phyloP scores from a whole-genome alignment of 2,888 invertebrate species.

The Zootermopsis nevadensis region DNA sequence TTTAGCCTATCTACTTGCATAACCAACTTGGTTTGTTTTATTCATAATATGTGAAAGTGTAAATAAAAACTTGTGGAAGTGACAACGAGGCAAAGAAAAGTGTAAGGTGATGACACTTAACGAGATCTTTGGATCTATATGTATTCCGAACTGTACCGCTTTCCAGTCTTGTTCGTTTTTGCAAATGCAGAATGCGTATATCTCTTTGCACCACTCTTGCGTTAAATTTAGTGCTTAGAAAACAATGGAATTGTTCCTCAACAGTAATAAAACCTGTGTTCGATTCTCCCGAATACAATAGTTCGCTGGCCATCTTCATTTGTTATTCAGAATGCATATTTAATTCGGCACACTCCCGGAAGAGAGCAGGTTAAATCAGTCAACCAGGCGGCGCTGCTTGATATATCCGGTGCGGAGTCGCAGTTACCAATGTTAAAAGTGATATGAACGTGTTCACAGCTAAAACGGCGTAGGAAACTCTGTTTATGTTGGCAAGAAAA shows the following conservation, averaged over 20 bases:
- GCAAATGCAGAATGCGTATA: neutral
- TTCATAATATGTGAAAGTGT: too few relatives aligned
- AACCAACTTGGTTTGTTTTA: too few relatives aligned
- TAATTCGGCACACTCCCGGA: slow-evolving; percentile 32
- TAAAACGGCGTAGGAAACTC: neutral
- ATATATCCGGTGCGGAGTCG: neutral
- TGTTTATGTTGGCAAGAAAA: neutral
- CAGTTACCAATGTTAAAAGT: neutral
- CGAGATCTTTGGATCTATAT: too few relatives aligned
- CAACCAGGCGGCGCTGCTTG: slow-evolving; percentile 21
- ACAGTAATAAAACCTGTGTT: neutral
- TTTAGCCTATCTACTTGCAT: too few relatives aligned
- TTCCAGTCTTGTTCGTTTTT: neutral
- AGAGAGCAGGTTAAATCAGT: slow-evolving; percentile 32
- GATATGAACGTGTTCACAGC: neutral
- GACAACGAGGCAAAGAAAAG: too few relatives aligned
- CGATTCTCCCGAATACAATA: slow-evolving; percentile 10
- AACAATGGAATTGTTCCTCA: neutral
- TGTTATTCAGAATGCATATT: slow-evolving; percentile 12
- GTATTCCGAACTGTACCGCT: too few relatives aligned
- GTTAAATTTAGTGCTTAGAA: neutral
- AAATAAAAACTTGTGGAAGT: too few relatives aligned
- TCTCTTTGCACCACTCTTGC: neutral
- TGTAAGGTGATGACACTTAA: too few relatives aligned
- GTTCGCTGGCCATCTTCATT: neutral